Evolutionary conservation across 2,113 vertebrate genomes (phyloP).

Genomic region (Lichenostomus cassidix): DNA sequence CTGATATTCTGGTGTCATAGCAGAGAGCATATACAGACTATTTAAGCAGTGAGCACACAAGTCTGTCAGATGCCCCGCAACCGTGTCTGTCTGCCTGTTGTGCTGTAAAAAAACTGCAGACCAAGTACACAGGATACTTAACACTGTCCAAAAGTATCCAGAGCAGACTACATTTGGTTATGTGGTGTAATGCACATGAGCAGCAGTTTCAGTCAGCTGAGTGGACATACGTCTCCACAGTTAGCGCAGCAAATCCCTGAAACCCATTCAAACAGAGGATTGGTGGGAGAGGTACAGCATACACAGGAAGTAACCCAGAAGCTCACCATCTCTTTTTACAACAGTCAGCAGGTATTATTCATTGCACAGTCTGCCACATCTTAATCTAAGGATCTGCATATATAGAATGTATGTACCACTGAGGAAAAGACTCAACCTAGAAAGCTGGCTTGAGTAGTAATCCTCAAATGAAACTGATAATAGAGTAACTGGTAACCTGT

Average conservation of each 20-base stretch:
- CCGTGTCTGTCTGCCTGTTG: not conserved
- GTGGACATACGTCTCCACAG: not conserved
- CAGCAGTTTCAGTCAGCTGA: not conserved
- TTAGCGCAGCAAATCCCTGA: not conserved
- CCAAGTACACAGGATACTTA: not conserved
- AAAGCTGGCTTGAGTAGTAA: not conserved
- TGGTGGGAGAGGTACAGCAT: not conserved
- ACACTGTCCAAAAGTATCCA: not conserved
- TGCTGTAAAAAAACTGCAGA: not conserved
- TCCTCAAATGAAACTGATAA: not conserved
- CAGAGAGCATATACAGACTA: not conserved
- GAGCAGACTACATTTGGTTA: not conserved
- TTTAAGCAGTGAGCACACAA: not conserved
- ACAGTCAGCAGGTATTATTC: not conserved
- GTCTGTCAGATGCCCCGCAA: not conserved
- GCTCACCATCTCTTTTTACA: not conserved
- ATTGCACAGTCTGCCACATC: not conserved
- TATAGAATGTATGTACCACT: not conserved
- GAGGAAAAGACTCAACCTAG: not conserved
- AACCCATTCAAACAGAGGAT: not conserved
- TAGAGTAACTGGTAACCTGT: not conserved
- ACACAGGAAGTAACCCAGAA: not conserved
- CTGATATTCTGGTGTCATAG: not conserved
- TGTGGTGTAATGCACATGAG: fast-evolving
- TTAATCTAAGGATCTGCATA: not conserved